Conservation (phyloP, 2,113 vertebrate species). For the Aspidoscelis tigris region DNA sequence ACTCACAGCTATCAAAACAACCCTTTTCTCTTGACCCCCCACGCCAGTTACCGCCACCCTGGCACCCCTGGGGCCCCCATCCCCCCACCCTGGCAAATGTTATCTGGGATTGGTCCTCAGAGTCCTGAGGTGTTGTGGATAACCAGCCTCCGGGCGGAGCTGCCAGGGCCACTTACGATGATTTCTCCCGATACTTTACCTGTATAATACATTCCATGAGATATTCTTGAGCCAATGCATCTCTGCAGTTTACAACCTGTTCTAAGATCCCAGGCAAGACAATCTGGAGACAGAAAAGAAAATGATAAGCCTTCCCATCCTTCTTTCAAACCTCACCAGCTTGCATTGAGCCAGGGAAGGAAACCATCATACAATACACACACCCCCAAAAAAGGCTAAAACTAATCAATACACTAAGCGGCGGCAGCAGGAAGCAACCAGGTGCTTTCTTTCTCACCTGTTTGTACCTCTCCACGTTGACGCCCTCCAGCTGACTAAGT, state of each 20-base stretch:
- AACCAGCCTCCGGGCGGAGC: no score
- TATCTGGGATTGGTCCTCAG: no score
- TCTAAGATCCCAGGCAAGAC: slow-evolving; percentile 95
- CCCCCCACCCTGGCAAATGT: no score
- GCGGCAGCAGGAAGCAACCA: not conserved
- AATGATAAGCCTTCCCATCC: not conserved
- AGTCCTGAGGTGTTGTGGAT: no score
- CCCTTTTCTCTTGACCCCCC: no score
- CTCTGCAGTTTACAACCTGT: slow-evolving; percentile 97
- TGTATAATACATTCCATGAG: slow-evolving; percentile 99
- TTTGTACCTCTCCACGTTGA: slow-evolving; percentile 97
- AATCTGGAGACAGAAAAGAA: slow-evolving; percentile 74
- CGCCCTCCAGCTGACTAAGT: slow-evolving; percentile 96
- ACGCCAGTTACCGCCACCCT: no score
- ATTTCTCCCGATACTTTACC: slow-evolving; percentile 72
- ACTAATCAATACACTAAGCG: no score
- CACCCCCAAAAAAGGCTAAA: no score
- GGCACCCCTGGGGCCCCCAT: no score
- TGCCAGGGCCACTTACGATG: not conserved
- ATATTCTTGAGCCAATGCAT: slow-evolving; percentile 97
- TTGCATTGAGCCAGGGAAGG: not conserved
- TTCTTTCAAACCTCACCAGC: not conserved
- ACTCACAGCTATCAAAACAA: no score
- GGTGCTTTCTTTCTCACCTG: slow-evolving; percentile 77
- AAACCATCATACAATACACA: no score